Evolutionary conservation across 2,113 vertebrate species (phyloP).

Genomic region (Festucalex cinctus): DNA sequence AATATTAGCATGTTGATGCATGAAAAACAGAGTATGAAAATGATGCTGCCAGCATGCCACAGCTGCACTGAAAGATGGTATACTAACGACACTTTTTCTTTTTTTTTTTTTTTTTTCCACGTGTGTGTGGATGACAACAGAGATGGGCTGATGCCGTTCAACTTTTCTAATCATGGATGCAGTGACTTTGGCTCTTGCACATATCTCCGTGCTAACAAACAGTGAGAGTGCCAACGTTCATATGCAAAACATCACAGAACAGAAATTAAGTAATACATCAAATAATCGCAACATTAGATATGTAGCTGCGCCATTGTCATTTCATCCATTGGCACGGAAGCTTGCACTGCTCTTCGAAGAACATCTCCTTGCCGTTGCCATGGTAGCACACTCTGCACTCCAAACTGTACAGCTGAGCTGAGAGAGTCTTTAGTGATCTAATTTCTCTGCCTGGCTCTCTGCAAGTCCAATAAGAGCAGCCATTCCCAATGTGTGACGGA

Average conservation of each 20-base stretch:
- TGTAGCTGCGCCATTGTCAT: background rate
- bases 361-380: conserved; percentile 66
- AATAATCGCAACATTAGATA: conserved; percentile 1
- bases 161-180: conserved; percentile 22
- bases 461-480: conserved; percentile 31
- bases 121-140: background rate
- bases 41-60: conserved; percentile 39
- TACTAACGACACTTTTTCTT: conserved; percentile 34
- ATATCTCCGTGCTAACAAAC: conserved; percentile 48
- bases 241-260: conserved; percentile 38
- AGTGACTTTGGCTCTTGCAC: conserved; percentile 34
- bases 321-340: conserved; percentile 42
- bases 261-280: background rate
- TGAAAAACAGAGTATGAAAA: conserved; percentile 57
- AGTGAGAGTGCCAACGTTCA: conserved; percentile 51
- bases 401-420: conserved; percentile 63
- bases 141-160: conserved; percentile 4
- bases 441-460: conserved; percentile 30
- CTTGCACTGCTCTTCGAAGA: conserved; percentile 34
- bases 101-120: too few relatives aligned
- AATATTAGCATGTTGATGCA: conserved; percentile 59
- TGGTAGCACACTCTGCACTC: conserved; percentile 65
- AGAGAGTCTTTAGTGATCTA: conserved; percentile 57
- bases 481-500: conserved; percentile 32
- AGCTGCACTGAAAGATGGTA: conserved; percentile 25